Evolutionary conservation across 2,113 vertebrate species (phyloP).

Genomic region (Corvus cornix): DNA sequence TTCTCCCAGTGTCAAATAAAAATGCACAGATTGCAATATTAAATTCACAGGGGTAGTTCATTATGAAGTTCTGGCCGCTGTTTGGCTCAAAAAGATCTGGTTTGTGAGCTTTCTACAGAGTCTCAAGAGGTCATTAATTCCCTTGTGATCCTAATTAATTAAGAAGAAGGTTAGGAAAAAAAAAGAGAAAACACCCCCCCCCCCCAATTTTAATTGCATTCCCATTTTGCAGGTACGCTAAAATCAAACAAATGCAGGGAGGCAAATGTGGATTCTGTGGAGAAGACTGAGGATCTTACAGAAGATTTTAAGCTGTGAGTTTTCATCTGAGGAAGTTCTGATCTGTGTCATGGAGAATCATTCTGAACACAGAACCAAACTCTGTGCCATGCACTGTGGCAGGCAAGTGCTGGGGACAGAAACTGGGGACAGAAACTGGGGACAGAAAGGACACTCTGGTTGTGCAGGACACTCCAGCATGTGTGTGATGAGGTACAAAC

Average conservation of each 20-base stretch:
- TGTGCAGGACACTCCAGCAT: not conserved
- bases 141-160: not conserved
- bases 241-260: not conserved
- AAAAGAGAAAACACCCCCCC: rapidly evolving
- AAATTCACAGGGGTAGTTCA: not conserved
- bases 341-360: not conserved
- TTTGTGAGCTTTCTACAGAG: not conserved
- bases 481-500: not conserved
- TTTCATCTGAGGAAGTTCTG: not conserved
- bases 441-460: not conserved
- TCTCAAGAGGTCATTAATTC: not conserved
- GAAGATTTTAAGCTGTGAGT: not conserved
- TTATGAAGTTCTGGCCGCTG: not conserved
- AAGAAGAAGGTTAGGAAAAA: not conserved
- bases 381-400: rapidly evolving
- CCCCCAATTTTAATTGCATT: not conserved
- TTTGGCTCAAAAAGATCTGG: not conserved
- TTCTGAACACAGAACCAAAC: not conserved
- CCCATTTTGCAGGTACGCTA: not conserved
- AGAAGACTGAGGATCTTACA: not conserved
- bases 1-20: not conserved
- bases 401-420: not conserved
- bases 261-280: not conserved
- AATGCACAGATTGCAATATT: not conserved
- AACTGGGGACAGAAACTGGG: not conserved